Percentiles rank a stretch among this genome's conserved stretches.
phyloP scores from a whole-genome alignment of 2,797 vertebrate genomes.

The Leucoraja ocellata region DNA sequence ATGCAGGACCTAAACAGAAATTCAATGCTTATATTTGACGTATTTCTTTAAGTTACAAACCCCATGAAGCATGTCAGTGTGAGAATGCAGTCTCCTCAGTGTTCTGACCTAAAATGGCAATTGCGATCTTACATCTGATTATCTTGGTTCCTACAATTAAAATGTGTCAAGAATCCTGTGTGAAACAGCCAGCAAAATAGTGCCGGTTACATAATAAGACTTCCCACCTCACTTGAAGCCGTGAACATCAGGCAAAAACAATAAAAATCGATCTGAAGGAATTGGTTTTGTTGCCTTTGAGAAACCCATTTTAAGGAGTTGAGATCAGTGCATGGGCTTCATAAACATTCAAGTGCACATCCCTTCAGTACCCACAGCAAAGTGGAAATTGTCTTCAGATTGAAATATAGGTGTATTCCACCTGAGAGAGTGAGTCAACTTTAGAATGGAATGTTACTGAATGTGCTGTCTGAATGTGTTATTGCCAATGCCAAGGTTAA shows the following conservation, averaged over 20 bases:
- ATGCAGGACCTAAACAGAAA: neutral
- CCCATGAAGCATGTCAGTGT: neutral
- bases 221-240: neutral
- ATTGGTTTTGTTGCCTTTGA: neutral
- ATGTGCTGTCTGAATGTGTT: neutral
- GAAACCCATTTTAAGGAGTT: neutral
- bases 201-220: neutral
- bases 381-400: neutral
- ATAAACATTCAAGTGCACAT: neutral
- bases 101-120: neutral
- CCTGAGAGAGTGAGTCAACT: constrained; percentile 1
- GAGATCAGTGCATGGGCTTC: neutral
- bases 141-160: neutral
- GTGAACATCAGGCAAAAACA: neutral
- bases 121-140: neutral
- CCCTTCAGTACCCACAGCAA: neutral
- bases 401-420: neutral
- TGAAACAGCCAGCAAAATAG: neutral
- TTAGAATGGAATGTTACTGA: constrained; percentile 23
- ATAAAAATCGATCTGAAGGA: neutral
- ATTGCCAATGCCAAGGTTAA: neutral
- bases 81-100: neutral
- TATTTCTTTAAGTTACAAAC: neutral
- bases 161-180: neutral
- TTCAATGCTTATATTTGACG: neutral